phyloP scores from a whole-genome alignment of 2,113 vertebrate genomes.

The Elephantulus edwardii region DNA sequence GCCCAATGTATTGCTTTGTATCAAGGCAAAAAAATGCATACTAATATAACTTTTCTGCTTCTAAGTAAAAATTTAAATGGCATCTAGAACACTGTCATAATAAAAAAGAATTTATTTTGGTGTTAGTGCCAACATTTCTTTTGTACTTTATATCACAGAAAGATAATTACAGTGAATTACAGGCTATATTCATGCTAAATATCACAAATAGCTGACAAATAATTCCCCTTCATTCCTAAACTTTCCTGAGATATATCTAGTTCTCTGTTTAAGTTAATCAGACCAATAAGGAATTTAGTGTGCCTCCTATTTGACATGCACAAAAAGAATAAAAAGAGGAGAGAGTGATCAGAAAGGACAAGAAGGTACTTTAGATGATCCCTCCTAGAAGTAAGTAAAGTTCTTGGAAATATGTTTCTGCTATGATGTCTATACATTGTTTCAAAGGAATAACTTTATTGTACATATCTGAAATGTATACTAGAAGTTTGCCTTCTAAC shows the following conservation, averaged over 20 bases:
- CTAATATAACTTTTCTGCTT: constrained; percentile 46
- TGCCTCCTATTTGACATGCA: neutral
- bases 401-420: neutral
- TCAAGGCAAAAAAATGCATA: neutral
- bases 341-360: neutral
- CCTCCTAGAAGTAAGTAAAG: neutral
- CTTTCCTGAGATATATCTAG: neutral
- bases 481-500: neutral
- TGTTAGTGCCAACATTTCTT: constrained; percentile 47
- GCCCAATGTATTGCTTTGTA: constrained; percentile 33
- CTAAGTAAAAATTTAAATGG: constrained; percentile 57
- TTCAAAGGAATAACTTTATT: neutral
- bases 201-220: constrained; percentile 31
- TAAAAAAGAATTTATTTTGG: constrained; percentile 52
- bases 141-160: constrained; percentile 45
- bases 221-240: neutral
- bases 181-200: neutral
- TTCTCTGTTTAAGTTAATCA: neutral
- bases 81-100: constrained; percentile 37
- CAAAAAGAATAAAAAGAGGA: neutral
- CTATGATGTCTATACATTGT: neutral
- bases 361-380: neutral
- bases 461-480: neutral
- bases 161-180: constrained; percentile 6
- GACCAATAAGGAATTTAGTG: neutral